Evolutionary conservation across 1,140 invertebrate species (phyloP).

Genomic region (Microplitis mediator): DNA sequence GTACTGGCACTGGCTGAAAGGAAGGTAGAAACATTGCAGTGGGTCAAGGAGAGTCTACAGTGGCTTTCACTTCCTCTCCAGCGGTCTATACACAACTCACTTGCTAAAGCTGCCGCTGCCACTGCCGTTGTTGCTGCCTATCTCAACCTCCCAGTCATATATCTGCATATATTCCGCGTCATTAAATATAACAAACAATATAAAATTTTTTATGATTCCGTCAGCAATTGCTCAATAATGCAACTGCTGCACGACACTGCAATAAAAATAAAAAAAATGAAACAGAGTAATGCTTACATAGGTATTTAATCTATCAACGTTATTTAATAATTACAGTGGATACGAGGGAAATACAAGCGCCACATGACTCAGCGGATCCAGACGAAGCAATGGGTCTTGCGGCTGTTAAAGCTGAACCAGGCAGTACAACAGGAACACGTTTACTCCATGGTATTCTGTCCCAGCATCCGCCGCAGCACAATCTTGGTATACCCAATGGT

Average conservation of each 20-base stretch:
- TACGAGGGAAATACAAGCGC: constrained; percentile 58
- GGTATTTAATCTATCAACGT: background rate
- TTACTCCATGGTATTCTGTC: constrained; percentile 69
- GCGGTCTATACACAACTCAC: constrained; percentile 32
- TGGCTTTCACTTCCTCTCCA: constrained; percentile 61
- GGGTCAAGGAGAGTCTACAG: constrained; percentile 60
- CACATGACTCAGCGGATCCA: constrained; percentile 49
- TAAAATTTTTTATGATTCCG: background rate
- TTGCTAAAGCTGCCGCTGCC: background rate
- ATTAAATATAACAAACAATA: background rate
- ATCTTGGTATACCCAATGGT: constrained; percentile 48
- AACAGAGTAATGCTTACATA: background rate
- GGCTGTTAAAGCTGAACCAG: constrained; percentile 58
- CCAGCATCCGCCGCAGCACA: constrained; percentile 62
- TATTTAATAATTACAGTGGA: constrained; percentile 58
- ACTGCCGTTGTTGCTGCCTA: background rate
- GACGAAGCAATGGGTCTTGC: constrained; percentile 54
- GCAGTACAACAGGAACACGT: constrained; percentile 53
- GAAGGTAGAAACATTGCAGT: constrained; percentile 63
- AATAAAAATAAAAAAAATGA: too few species aligned
- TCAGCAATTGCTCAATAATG: background rate
- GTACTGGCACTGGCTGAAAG: constrained; percentile 47
- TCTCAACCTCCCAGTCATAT: background rate
- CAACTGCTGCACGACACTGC: too few species aligned
- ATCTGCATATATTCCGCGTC: too few species aligned